Base-by-base conservation (phyloP, 2,888 invertebrate species). In the Acrobasis repandana region DNA sequence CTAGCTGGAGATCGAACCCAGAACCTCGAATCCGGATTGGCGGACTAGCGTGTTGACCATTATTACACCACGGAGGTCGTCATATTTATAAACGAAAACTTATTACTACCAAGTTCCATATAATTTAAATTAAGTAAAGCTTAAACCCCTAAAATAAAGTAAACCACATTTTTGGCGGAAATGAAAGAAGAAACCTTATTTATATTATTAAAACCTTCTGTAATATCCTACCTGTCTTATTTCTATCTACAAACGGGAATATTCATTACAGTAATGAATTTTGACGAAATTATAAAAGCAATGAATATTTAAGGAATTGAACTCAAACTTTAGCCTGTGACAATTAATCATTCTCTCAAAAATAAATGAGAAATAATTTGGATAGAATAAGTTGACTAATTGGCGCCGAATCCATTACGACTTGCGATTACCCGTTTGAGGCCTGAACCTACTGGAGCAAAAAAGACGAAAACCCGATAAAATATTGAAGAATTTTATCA, bases 401-500 rank as follows among this genome's bases (percentile, higher is more conserved):
- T 63, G 58, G 56, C 49, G 15, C 11, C 34, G 50, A 61, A 61
- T 63, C 60, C 63, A 64, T 64, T 66, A 63, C 48, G 61, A 52
- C 58, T 61, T 56, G 49, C 59, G 58, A 63, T 64, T 61, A 63
- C 16, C 34, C 38, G 47, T 56, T 51, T 20, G 47, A 18, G 48
- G 48, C 34, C 54, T 10, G 16, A 15, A 60, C 38, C 49, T 28
- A 16, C 38, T 34, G 33, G 46, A 60, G 46, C 43, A 65, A 68
- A 67, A 73, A 71, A 70, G 73, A 69, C 63, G 76, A 79, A 74
- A 72, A 63, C 58, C 67, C 63, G 67, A 61, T 56, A 63, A 61
- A 59, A 47, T 43, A 62, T 72, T 70, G 65, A 66, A 66, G 61
- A 63, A 63, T 67, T 67, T 67, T 61, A 62, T 56, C 54, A 56